phyloP scores from a whole-genome alignment of 2,888 invertebrate genomes.

The Acrobeloides nanus region DNA sequence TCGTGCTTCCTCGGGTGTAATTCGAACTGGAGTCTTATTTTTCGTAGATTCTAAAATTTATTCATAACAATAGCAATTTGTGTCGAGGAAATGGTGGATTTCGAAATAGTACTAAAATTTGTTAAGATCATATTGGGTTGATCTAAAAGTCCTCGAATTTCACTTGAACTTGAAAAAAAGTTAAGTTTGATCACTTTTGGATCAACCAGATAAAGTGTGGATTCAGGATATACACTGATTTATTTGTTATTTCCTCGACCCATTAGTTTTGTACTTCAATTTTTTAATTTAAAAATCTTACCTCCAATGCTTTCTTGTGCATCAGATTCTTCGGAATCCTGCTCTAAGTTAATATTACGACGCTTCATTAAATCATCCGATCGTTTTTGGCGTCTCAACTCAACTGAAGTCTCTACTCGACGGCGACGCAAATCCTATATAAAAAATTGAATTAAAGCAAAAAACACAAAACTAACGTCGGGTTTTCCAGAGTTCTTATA shows the following conservation, averaged over 20 bases:
- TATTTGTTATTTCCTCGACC: too few species aligned
- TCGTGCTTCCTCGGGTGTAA: slow-evolving; percentile 25
- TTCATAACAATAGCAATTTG: too few species aligned
- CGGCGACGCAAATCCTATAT: slow-evolving; percentile 76
- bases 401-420: slow-evolving; percentile 78
- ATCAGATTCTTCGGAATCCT: slow-evolving; percentile 17
- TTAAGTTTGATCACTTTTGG: background rate
- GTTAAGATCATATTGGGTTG: too few species aligned
- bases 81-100: too few species aligned
- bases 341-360: slow-evolving; percentile 30
- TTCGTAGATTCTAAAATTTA: background rate
- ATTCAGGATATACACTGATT: too few species aligned
- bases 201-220: background rate
- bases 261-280: too few species aligned
- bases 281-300: too few species aligned
- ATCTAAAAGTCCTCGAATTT: too few species aligned
- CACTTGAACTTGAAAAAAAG: slow-evolving; percentile 11
- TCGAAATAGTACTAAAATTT: too few species aligned
- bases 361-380: slow-evolving; percentile 83
- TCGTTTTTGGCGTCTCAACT: slow-evolving; percentile 82
- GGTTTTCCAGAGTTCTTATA: slow-evolving; percentile 47
- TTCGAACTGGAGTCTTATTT: background rate
- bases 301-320: too few species aligned
- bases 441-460: background rate
- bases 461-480: slow-evolving; percentile 26